Evolutionary conservation across 2,888 invertebrate species (phyloP), one percentile per base, ranked within the genome.

Genomic region (Odontothrips loti): DNA sequence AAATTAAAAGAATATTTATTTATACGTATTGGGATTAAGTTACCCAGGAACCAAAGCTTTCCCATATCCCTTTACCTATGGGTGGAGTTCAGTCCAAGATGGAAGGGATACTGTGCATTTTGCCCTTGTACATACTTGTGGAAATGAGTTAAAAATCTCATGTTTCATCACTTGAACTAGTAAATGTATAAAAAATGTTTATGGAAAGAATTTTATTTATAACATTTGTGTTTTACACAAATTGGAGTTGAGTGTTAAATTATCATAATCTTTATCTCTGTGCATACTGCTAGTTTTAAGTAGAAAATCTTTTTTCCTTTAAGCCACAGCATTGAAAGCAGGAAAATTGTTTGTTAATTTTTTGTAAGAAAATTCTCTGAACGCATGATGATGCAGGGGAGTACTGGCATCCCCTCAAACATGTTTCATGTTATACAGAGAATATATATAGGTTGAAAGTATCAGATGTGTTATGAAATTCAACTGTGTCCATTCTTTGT

Each of bases 171-270:
- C 68, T 75, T 75, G 12, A 75, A 27, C 68, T 75, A 75, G 68
- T 75, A 75, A 75, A 23, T 75, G 68, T 75, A 75, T 75, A 75
- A 75, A 75, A 75, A 75, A 27, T 23, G 27, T 23, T 75, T 75
- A 27, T 27, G 23, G 68, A 27, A 75, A 75, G 27, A 27, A 75
- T 27, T 75, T 75, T 75, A 75, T 75, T 75, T 75, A 75, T 75
- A 75, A 75, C 68, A 75, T 75, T 75, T 75, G 68, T 75, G 68
- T 75, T 12, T 27, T 27, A 27, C 68, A 75, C 68, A 75, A 75
- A 75, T 75, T 75, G 68, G 68, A 75, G 68, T 75, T 75, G 68
- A 75, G 68, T 75, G 68, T 75, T 75, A 75, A 75, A 75, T 75
- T 75, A 75, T 75, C 27, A 75, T 75, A 75, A 75, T 75, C 68